Conservation (phyloP, 2,797 vertebrate species). For the Psittacula echo region DNA sequence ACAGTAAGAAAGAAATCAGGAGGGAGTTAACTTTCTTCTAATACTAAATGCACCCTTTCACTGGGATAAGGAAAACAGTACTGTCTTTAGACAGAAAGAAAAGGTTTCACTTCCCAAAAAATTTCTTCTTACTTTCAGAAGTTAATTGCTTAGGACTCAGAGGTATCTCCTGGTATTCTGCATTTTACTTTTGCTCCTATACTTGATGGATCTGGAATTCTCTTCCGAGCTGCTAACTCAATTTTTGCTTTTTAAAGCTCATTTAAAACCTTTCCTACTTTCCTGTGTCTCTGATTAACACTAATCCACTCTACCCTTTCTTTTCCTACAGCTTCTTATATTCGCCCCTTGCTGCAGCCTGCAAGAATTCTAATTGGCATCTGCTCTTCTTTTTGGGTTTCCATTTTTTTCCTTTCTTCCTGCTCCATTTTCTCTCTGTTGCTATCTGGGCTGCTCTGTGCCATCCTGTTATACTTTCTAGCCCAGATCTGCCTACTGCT, state of each 20-base stretch:
- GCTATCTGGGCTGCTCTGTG: slow-evolving; percentile 16
- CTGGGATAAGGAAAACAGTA: background rate
- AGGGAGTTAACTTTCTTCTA: background rate
- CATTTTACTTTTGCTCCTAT: slow-evolving; percentile 20
- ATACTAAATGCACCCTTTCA: background rate
- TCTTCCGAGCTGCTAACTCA: slow-evolving; percentile 29
- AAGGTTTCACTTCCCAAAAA: background rate
- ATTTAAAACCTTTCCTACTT: slow-evolving; percentile 54
- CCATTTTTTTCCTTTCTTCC: slow-evolving; percentile 39
- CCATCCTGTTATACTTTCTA: slow-evolving; percentile 43
- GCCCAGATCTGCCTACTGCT: slow-evolving; percentile 51
- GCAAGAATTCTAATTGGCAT: slow-evolving; percentile 60
- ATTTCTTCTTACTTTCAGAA: background rate
- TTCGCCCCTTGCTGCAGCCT: background rate
- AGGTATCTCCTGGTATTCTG: background rate
- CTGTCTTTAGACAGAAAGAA: background rate
- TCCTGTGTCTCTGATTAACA: slow-evolving; percentile 46
- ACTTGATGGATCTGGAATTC: slow-evolving; percentile 35
- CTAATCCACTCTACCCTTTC: slow-evolving; percentile 47
- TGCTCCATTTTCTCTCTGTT: slow-evolving; percentile 49
- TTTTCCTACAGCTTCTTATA: slow-evolving; percentile 14
- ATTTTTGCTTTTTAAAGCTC: slow-evolving; percentile 46
- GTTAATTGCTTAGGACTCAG: slow-evolving; percentile 37
- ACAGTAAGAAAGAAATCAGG: background rate
- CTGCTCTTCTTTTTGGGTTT: slow-evolving; percentile 44